Conservation (phyloP, 2,797 vertebrate species). For the Crenuchus spilurus region DNA sequence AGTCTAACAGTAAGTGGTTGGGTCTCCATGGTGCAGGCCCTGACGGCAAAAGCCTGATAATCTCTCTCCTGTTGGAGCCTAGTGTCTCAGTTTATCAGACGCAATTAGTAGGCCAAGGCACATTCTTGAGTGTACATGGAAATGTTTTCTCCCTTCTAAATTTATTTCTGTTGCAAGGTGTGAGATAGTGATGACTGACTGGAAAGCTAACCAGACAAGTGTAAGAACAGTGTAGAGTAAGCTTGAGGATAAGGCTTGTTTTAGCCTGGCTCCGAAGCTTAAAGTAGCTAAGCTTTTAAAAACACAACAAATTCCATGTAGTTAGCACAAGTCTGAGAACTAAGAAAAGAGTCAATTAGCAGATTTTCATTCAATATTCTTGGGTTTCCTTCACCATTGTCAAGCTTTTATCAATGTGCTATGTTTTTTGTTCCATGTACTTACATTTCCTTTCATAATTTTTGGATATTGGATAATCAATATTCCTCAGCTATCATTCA, state of each 20-base stretch:
- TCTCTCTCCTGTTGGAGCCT: conserved; percentile 34
- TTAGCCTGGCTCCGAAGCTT: neutral
- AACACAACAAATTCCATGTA: too few relatives aligned
- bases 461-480: too few relatives aligned
- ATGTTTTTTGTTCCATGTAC: too few relatives aligned
- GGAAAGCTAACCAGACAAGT: conserved; percentile 29
- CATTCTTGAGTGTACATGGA: conserved; percentile 30
- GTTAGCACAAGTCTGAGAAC: too few relatives aligned
- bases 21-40: conserved; percentile 6
- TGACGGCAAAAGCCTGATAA: conserved; percentile 48
- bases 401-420: too few relatives aligned
- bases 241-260: conserved; percentile 35
- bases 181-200: conserved; percentile 41
- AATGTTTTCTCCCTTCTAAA: conserved; percentile 15
- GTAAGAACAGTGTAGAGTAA: conserved; percentile 2
- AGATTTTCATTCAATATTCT: too few relatives aligned
- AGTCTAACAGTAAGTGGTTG: conserved; percentile 38
- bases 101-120: conserved; percentile 41
- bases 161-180: conserved; percentile 36
- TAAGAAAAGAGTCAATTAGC: too few relatives aligned
- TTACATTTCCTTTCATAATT: too few relatives aligned
- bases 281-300: too few relatives aligned
- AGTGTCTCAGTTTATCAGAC: conserved; percentile 44
- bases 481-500: too few relatives aligned
- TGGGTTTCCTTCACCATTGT: too few relatives aligned